A percentile compares a stretch with the other conserved stretches of the same genome.
These are phyloP conservation scores for Aptenodytes forsteri DNA, from an alignment of 2,113 vertebrate genomes.

Conservation along the genomic window DNA sequence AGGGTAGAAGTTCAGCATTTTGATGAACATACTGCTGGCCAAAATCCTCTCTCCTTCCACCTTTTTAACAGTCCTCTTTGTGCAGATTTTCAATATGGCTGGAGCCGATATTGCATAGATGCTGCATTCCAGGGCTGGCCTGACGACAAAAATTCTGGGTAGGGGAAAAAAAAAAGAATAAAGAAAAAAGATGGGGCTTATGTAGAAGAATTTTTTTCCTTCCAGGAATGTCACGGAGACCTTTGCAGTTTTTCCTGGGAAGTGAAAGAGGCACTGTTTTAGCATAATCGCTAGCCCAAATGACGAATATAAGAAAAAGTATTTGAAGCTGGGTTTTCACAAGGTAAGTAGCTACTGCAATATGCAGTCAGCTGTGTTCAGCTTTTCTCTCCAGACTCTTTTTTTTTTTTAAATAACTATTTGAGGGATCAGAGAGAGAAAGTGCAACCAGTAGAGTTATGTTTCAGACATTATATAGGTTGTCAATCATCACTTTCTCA, in stretches of 20 bases:
- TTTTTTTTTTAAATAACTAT: neutral
- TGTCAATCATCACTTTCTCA: neutral
- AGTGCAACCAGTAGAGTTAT: neutral
- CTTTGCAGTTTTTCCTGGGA: neutral
- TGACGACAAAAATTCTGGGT: neutral
- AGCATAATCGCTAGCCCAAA: neutral
- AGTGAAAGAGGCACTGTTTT: neutral
- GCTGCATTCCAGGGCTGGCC: neutral
- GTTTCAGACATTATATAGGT: neutral
- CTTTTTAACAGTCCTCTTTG: neutral
- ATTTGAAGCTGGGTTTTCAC: neutral
- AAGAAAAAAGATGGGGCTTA: neutral
- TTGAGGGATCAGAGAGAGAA: neutral
- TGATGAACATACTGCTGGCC: neutral
- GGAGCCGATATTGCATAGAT: neutral
- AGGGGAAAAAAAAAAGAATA: neutral
- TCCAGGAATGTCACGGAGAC: rapidly evolving
- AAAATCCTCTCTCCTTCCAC: neutral
- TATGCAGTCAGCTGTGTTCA: neutral
- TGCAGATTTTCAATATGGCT: neutral
- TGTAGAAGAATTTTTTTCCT: neutral
- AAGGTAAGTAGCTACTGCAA: neutral
- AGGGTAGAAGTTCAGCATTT: neutral
- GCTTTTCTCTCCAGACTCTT: neutral
- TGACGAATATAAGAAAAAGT: neutral